Conservation (phyloP, 2,797 vertebrate species). For the Okamejei kenojei region DNA sequence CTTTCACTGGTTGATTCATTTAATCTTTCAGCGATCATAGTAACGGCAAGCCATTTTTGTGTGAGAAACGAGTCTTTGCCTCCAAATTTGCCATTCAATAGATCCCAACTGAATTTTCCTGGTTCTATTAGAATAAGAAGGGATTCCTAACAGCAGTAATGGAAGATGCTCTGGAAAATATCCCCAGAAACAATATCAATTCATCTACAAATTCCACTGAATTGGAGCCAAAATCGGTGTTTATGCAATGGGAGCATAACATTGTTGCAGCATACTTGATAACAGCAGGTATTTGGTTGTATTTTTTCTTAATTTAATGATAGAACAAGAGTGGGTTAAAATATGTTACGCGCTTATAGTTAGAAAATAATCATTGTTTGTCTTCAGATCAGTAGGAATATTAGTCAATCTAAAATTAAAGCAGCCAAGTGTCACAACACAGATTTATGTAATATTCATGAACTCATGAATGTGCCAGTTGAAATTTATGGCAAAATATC, state of each 20-base stretch:
- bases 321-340: background rate
- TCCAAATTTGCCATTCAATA: background rate
- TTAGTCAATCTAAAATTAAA: background rate
- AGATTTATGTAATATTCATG: background rate
- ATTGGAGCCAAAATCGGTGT: slow-evolving; percentile 68
- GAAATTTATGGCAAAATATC: background rate
- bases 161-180: slow-evolving; percentile 45
- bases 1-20: slow-evolving; percentile 43
- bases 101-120: background rate
- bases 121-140: background rate
- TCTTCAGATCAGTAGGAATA: background rate
- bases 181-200: slow-evolving; percentile 58
- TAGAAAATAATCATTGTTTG: background rate
- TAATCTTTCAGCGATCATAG: background rate
- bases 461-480: background rate
- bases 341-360: background rate
- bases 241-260: slow-evolving; percentile 85
- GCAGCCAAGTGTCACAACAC: background rate
- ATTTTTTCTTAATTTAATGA: background rate
- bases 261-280: slow-evolving; percentile 89
- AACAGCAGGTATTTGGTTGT: slow-evolving; percentile 75
- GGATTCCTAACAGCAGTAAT: background rate
- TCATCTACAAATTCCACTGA: slow-evolving; percentile 52
- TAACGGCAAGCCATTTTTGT: background rate
- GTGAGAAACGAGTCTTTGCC: background rate